Conservation (phyloP, 2,888 invertebrate genomes). For the Brachylomia viminalis region DNA sequence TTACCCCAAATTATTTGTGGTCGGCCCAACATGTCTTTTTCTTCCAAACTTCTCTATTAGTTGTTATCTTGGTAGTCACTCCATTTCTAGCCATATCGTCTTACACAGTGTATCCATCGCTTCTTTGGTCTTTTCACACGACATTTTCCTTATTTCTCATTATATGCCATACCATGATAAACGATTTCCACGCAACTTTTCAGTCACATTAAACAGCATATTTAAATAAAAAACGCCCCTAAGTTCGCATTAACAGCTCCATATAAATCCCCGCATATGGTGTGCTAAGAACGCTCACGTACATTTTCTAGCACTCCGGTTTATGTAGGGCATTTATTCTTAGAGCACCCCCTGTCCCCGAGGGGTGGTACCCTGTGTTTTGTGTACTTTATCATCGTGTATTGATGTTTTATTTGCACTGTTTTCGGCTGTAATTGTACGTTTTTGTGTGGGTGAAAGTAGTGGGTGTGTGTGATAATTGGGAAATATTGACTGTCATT, state of each 20-base stretch:
- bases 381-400: conserved; percentile 82
- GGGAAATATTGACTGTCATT: conserved; percentile 27
- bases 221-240: not conserved
- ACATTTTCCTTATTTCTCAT: not conserved
- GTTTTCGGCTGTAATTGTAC: conserved; percentile 62
- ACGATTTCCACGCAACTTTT: not conserved
- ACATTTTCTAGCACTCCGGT: conserved; percentile 90
- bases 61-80: too few species aligned
- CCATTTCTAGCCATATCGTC: too few species aligned
- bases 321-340: conserved; percentile 90
- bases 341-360: conserved; percentile 78
- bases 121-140: too few species aligned
- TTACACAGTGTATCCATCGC: too few species aligned
- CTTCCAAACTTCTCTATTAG: too few species aligned
- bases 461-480: conserved; percentile 17
- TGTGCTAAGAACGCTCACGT: conserved; percentile 88
- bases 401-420: conserved; percentile 77
- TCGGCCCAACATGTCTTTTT: too few species aligned
- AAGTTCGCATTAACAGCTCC: conserved; percentile 72
- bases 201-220: too few species aligned
- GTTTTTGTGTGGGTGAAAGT: conserved; percentile 9
- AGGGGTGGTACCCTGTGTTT: conserved; percentile 78
- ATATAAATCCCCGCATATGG: conserved; percentile 75
- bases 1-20: too few species aligned
- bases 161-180: not conserved